Percentiles rank a stretch among this genome's conserved stretches.
phyloP scores from a whole-genome alignment of 2,113 vertebrate species.

The Equus przewalskii region DNA sequence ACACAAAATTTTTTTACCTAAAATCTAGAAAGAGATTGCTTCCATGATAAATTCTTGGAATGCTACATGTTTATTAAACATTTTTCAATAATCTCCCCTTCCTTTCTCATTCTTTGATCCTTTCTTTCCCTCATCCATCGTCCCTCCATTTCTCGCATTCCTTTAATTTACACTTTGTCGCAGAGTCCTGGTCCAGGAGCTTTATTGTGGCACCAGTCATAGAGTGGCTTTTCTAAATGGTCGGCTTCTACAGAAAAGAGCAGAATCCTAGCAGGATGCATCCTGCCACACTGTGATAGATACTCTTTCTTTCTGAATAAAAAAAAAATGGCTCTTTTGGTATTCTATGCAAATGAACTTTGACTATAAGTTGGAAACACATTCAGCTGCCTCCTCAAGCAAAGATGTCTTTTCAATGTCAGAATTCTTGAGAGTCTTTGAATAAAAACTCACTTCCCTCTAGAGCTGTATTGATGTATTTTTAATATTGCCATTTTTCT shows the following conservation, averaged over 20 bases:
- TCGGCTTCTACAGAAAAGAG: conserved; percentile 50
- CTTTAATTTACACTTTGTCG: conserved; percentile 67
- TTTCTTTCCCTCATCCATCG: neutral
- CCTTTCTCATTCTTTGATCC: conserved; percentile 35
- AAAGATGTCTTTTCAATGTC: conserved; percentile 62
- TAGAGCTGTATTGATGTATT: conserved; percentile 71
- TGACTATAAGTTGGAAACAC: conserved; percentile 74
- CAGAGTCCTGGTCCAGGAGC: conserved; percentile 40
- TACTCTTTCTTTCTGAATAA: conserved; percentile 47
- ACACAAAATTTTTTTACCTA: neutral
- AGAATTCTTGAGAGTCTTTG: conserved; percentile 54
- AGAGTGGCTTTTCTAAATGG: conserved; percentile 41
- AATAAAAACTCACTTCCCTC: conserved; percentile 67
- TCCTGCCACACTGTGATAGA: conserved; percentile 41
- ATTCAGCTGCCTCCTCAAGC: conserved; percentile 60
- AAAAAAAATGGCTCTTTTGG: conserved; percentile 24
- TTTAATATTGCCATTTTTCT: conserved; percentile 80
- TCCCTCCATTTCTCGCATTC: conserved; percentile 31
- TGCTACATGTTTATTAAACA: conserved; percentile 9
- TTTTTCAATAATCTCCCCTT: neutral
- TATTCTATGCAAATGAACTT: conserved; percentile 78
- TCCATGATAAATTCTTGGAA: conserved; percentile 14
- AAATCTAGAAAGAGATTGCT: neutral
- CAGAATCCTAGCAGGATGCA: neutral
- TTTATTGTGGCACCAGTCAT: neutral